Conservation (phyloP, 37 sponge, comb jelly and placozoan genomes). For the Oopsacas minuta region DNA sequence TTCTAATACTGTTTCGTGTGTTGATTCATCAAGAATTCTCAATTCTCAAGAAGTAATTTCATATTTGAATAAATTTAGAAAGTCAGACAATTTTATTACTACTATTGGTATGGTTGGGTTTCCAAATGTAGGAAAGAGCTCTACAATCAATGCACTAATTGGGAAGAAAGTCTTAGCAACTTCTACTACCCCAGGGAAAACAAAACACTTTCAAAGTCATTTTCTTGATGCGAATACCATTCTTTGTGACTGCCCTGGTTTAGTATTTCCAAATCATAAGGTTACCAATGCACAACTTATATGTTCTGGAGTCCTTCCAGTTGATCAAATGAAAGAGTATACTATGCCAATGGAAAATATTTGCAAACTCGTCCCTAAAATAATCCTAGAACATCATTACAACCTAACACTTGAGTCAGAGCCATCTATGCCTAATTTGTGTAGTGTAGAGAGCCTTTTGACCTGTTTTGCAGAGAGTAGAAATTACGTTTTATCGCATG, state of each 20-base stretch:
- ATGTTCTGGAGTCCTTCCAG: neutral
- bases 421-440: too few relatives aligned
- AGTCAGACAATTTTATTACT: conserved; percentile 38
- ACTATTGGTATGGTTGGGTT: conserved; percentile 86
- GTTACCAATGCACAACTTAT: neutral
- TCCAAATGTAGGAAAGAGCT: conserved; percentile 98
- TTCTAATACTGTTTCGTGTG: neutral
- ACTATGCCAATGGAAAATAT: neutral
- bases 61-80: conserved; percentile 4
- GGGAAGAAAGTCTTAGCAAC: conserved; percentile 64
- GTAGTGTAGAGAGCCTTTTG: neutral
- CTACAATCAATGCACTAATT: conserved; percentile 86
- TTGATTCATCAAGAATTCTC: conserved; percentile 25
- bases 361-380: neutral
- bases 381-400: neutral
- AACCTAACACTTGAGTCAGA: neutral
- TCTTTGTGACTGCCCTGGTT: neutral
- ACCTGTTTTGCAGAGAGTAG: neutral
- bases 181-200: conserved; percentile 81
- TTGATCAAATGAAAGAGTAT: neutral
- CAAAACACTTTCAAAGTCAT: conserved; percentile 15
- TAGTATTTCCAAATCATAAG: neutral
- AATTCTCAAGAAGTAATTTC: conserved; percentile 78
- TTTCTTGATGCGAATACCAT: neutral
- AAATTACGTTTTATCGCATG: neutral